Conservation (phyloP, 2,888 invertebrate species). For the Xestia xanthographa region DNA sequence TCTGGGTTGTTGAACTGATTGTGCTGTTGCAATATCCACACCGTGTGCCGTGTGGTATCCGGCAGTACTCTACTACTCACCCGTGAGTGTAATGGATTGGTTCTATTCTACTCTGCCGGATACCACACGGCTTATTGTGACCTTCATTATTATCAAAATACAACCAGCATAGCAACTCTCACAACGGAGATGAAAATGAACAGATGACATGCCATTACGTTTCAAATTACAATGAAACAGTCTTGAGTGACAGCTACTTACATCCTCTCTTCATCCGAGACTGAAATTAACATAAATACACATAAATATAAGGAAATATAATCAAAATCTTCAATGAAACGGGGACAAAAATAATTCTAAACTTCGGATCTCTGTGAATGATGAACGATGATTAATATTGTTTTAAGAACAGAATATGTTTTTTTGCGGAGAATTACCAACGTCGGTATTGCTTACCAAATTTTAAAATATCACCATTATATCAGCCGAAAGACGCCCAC, state of each 20-base stretch:
- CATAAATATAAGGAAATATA: conserved; percentile 46
- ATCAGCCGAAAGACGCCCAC: too few relatives aligned
- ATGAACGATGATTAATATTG: conserved; percentile 8
- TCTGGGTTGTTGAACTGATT: too few relatives aligned
- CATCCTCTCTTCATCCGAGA: conserved; percentile 8
- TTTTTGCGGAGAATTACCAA: neutral
- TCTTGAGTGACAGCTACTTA: conserved; percentile 42
- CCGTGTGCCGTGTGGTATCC: too few relatives aligned
- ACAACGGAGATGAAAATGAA: conserved; percentile 41
- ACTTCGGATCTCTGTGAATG: neutral
- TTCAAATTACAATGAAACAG: conserved; percentile 46
- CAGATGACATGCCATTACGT: conserved; percentile 21
- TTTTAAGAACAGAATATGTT: neutral
- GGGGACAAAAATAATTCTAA: neutral
- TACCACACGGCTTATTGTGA: too few relatives aligned
- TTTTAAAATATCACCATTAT: too few relatives aligned
- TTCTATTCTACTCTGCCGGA: too few relatives aligned
- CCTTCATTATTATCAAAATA: too few relatives aligned
- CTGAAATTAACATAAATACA: conserved; percentile 47
- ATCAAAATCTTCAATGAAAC: conserved; percentile 15
- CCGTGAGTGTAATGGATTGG: too few relatives aligned
- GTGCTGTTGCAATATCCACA: too few relatives aligned
- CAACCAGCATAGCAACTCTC: neutral
- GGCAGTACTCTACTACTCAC: too few relatives aligned
- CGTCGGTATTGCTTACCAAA: neutral